These are phyloP conservation scores for Leucoraja ocellata DNA, from an alignment of 2,797 vertebrate species.

Conservation along the genomic window DNA sequence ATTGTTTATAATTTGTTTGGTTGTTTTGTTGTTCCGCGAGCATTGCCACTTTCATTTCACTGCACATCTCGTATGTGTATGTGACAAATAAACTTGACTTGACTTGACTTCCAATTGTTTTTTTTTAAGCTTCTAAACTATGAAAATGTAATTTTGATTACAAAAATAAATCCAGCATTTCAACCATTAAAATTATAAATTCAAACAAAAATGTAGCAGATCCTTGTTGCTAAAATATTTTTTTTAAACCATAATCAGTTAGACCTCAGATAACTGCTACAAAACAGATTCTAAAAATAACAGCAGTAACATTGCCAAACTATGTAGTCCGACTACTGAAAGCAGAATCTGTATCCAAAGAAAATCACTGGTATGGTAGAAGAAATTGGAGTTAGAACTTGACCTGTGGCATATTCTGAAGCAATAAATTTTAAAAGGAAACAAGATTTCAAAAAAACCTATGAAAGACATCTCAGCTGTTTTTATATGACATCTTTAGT, in stretches of 20 bases:
- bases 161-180: too few species aligned
- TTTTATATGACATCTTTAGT: too few species aligned
- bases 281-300: not conserved
- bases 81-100: too few species aligned
- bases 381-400: not conserved
- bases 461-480: not conserved
- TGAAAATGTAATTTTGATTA: too few species aligned
- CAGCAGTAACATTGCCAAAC: slow-evolving; percentile 11
- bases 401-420: not conserved
- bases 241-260: not conserved
- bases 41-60: too few species aligned
- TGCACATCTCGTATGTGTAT: too few species aligned
- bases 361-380: not conserved
- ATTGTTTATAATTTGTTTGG: too few species aligned
- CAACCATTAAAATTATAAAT: too few species aligned
- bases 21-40: too few species aligned
- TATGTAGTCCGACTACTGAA: not conserved
- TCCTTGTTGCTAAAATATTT: too few species aligned
- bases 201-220: too few species aligned
- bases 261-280: not conserved
- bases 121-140: too few species aligned
- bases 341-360: not conserved
- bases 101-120: not conserved
- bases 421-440: not conserved
- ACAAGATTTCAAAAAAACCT: not conserved